phyloP scores from a whole-genome alignment of 2,113 vertebrate genomes.

The Motacilla tschutschensis region DNA sequence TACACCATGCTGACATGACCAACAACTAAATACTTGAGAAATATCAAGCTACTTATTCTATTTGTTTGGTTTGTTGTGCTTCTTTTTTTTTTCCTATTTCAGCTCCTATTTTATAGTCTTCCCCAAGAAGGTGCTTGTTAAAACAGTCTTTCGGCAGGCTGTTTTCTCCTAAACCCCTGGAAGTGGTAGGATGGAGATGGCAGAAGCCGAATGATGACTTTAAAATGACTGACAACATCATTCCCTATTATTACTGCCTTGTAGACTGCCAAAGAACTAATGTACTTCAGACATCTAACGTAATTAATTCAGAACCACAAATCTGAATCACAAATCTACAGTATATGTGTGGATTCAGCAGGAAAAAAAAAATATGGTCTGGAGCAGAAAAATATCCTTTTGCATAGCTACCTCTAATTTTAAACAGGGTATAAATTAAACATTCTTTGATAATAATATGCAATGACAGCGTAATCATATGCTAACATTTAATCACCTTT shows the following conservation, averaged over 20 bases:
- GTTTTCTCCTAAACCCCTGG: constrained; percentile 19
- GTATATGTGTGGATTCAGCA: constrained; percentile 67
- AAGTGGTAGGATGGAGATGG: constrained; percentile 58
- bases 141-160: constrained; percentile 30
- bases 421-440: constrained; percentile 80
- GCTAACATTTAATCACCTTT: constrained; percentile 83
- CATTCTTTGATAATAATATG: constrained; percentile 82
- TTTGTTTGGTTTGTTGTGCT: constrained; percentile 5
- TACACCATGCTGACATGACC: background rate
- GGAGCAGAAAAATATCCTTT: constrained; percentile 63
- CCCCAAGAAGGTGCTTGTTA: constrained; percentile 45
- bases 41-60: constrained; percentile 27
- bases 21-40: constrained; percentile 11
- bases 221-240: constrained; percentile 75
- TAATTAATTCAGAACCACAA: constrained; percentile 75
- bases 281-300: constrained; percentile 66
- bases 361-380: constrained; percentile 61
- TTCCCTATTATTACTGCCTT: constrained; percentile 67
- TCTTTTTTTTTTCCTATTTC: background rate
- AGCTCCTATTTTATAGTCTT: constrained; percentile 39
- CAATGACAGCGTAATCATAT: constrained; percentile 81
- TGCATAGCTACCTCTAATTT: constrained; percentile 76
- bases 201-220: constrained; percentile 59
- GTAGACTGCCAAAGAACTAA: constrained; percentile 71
- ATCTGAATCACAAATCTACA: constrained; percentile 71